phyloP scores from a whole-genome alignment of 2,113 vertebrate species.

The Lynx canadensis region DNA sequence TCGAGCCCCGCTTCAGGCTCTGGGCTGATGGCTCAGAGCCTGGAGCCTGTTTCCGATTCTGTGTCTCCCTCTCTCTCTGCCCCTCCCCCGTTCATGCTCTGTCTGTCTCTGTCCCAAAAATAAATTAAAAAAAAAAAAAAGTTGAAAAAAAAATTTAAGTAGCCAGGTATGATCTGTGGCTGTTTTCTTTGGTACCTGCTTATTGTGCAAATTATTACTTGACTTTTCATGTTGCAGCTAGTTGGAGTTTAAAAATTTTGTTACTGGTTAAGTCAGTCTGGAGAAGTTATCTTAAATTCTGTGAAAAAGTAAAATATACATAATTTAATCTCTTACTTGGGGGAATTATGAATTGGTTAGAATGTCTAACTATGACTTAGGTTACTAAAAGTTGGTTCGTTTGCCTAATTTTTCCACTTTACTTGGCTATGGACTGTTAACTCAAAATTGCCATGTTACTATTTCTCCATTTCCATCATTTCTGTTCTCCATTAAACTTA shows the following conservation, averaged over 20 bases:
- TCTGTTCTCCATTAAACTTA: not conserved
- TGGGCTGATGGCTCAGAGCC: too few relatives aligned
- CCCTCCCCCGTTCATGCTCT: too few relatives aligned
- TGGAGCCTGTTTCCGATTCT: too few relatives aligned
- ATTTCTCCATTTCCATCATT: not conserved
- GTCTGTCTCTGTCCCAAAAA: too few relatives aligned
- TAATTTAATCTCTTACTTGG: not conserved
- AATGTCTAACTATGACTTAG: not conserved
- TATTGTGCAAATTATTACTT: constrained; percentile 37
- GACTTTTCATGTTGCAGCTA: not conserved
- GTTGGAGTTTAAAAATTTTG: constrained; percentile 28
- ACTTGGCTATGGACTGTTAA: not conserved
- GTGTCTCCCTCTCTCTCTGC: too few relatives aligned
- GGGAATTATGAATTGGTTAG: not conserved
- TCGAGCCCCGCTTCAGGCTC: too few relatives aligned
- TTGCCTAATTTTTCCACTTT: constrained; percentile 47
- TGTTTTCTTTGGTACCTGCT: constrained; percentile 36
- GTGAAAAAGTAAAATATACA: constrained; percentile 31
- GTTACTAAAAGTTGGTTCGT: constrained; percentile 40
- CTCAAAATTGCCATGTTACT: constrained; percentile 34
- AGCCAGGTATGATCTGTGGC: not conserved
- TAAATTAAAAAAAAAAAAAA: too few relatives aligned
- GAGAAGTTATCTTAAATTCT: constrained; percentile 16
- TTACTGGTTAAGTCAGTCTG: constrained; percentile 17
- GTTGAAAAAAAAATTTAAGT: not conserved